Conservation (phyloP, 2,888 invertebrate genomes). For the Apoderus coryli region DNA sequence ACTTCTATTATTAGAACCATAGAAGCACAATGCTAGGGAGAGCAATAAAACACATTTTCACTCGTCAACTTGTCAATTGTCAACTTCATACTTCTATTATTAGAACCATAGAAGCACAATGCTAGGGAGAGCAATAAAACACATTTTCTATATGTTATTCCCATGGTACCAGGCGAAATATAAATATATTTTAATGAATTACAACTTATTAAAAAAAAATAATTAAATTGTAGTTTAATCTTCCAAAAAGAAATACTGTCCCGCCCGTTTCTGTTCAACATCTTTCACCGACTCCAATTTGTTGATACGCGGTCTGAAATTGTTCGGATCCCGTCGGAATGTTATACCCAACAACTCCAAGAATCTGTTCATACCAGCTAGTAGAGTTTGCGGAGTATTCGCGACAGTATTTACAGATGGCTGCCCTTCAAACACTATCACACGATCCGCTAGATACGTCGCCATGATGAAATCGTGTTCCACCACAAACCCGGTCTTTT, state of each 20-base stretch:
- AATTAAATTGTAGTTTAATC: too few relatives aligned
- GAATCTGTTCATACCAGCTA: slow-evolving; percentile 98
- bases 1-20: too few relatives aligned
- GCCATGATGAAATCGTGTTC: slow-evolving; percentile 99
- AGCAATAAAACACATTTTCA: too few relatives aligned
- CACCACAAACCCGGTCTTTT: slow-evolving; percentile 98
- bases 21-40: too few relatives aligned
- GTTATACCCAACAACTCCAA: slow-evolving; percentile 91
- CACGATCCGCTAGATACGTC: slow-evolving; percentile 94
- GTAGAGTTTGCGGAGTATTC: slow-evolving; percentile 79
- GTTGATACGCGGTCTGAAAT: slow-evolving; percentile 96
- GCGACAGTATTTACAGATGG: slow-evolving; percentile 85
- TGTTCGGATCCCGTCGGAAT: slow-evolving; percentile 96
- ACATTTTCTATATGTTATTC: too few relatives aligned
- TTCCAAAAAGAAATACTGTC: slow-evolving; percentile 98
- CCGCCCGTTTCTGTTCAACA: slow-evolving; percentile 90
- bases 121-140: too few relatives aligned
- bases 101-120: too few relatives aligned
- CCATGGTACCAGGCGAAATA: too few relatives aligned
- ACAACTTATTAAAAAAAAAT: slow-evolving; percentile 7
- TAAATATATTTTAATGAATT: too few relatives aligned
- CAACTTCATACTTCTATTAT: too few relatives aligned
- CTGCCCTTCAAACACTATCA: slow-evolving; percentile 93
- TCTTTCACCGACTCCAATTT: slow-evolving; percentile 96
- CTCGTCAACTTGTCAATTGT: too few relatives aligned